Percentiles rank a stretch among this genome's conserved stretches.
Evolutionary conservation across 2,797 vertebrate genomes (phyloP).

Genomic region (Melanotaenia nigrans): DNA sequence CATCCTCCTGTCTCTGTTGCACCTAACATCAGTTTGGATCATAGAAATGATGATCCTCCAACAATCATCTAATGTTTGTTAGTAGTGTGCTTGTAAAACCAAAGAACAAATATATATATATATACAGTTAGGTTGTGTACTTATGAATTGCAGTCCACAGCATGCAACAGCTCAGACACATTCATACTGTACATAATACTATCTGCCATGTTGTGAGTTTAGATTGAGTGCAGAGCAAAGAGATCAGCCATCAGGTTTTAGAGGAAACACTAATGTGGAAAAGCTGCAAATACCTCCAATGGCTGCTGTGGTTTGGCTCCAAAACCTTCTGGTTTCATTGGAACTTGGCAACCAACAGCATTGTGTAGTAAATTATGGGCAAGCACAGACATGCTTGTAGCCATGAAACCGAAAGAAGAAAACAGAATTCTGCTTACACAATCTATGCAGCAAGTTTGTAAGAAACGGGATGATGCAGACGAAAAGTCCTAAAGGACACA

Average conservation of each 20-base stretch:
- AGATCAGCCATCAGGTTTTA: background rate
- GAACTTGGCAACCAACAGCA: background rate
- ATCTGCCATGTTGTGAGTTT: background rate
- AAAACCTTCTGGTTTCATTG: constrained; percentile 1
- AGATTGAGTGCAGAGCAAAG: background rate
- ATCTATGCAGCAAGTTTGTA: background rate
- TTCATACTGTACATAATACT: background rate
- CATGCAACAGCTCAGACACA: background rate
- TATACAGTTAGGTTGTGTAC: background rate
- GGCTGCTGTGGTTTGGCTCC: background rate
- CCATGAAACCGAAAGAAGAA: background rate
- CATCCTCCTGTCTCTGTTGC: background rate
- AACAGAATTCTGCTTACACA: background rate
- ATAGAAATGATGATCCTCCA: background rate
- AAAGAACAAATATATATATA: too few species aligned
- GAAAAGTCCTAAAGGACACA: background rate
- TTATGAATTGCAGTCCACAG: background rate
- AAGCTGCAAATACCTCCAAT: background rate
- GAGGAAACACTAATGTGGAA: background rate
- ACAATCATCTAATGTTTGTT: background rate
- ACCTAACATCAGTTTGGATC: background rate
- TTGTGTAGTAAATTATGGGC: background rate
- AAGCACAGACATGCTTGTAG: background rate
- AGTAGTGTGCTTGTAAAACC: too few species aligned
- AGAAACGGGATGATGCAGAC: background rate